phyloP scores from a whole-genome alignment of 2,113 vertebrate species.

The cat (Felis catus) region DNA sequence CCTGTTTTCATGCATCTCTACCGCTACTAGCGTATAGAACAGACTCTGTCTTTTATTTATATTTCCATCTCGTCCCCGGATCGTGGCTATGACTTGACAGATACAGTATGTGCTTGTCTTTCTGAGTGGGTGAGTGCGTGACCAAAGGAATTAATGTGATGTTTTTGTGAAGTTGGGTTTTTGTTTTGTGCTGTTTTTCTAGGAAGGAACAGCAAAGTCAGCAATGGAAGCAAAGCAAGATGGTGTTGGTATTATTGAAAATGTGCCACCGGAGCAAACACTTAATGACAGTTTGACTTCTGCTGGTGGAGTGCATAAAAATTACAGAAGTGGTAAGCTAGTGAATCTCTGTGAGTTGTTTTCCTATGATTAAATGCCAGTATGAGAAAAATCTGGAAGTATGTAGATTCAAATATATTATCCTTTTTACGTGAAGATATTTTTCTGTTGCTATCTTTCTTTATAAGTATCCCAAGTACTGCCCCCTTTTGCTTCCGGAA shows the following conservation, averaged over 20 bases:
- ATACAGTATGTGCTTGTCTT: no score
- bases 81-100: no score
- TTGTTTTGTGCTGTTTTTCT: background rate
- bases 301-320: background rate
- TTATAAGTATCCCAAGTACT: background rate
- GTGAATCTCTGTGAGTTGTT: background rate
- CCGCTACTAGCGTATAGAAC: no score
- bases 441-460: conserved; percentile 10
- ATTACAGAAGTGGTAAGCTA: conserved; percentile 63
- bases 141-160: no score
- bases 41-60: no score
- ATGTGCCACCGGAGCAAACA: conserved; percentile 35
- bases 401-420: background rate
- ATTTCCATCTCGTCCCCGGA: no score
- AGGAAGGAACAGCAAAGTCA: conserved; percentile 81
- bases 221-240: conserved; percentile 71
- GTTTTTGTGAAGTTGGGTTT: no score
- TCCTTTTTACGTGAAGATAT: background rate
- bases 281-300: background rate
- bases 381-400: background rate
- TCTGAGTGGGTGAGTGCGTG: no score
- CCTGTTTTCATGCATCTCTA: no score
- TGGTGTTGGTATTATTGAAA: background rate
- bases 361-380: background rate
- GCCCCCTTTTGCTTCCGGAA: background rate